Base-by-base conservation (phyloP, 2,797 vertebrate species). In the Gymnodraco acuticeps region DNA sequence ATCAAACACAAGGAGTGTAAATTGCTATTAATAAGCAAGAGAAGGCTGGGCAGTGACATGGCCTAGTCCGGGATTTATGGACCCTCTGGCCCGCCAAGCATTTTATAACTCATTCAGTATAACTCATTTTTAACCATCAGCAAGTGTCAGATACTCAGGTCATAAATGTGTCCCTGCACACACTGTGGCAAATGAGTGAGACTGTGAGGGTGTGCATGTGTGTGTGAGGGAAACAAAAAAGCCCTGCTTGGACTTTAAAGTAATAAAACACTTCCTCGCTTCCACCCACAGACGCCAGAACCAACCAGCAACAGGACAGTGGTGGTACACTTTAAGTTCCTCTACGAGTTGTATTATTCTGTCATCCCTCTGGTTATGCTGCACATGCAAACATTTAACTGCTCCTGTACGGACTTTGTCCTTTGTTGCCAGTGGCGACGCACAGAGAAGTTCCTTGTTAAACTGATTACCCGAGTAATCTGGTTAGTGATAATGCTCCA, bases 1-100 rank as follows among this genome's bases (percentile, higher is more conserved):
- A 94, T 94, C 92, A 93, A 92, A 92, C 83, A 87, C 87, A 78
- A 81, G 87, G 80, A 75, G 81, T 83, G 79, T 75, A 88, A 90
- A 92, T 85, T 88, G 77, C 85, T 89, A 88, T 91, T 93, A 93
- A 93, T 91, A 91, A 90, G 78, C 65, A 58, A 79, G 71, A 89
- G 82, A 65, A 23, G 77, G 61, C 80, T 75, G 17, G 12, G 70
- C 60, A 77, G 78, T 86, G 80, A 86, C 81, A 74, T 52, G 73
- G 60, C 64, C 53, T 33, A 19, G 79, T 23, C 51, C 47, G 23
- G 81, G 86, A 93, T 93, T 91, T 88, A 93, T 93, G 80, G 64
- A 73, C 48, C 80, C 70, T 59, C 66, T 55, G 78, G 78, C 65
- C 53, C 6, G 61, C 69, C 69, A 67, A 70, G 76, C 83, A 52